Percentiles rank a stretch among this genome's conserved stretches.
phyloP scores from a whole-genome alignment of 2,888 invertebrate genomes.

The Diplolepis rosae region DNA sequence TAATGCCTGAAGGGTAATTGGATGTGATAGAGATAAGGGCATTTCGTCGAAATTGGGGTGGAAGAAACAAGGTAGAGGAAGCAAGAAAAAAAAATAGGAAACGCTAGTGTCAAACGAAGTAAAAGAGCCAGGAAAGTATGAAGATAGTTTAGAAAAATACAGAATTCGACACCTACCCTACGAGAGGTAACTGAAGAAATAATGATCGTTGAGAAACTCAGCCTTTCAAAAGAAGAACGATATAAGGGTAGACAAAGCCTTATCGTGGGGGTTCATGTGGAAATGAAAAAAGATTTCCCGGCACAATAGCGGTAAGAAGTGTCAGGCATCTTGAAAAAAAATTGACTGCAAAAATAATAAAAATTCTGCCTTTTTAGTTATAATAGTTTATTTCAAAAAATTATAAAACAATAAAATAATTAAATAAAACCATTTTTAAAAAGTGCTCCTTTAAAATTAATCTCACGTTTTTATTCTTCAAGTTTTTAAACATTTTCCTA shows the following conservation, averaged over 20 bases:
- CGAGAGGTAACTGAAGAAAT: not conserved
- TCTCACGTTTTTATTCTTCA: no score
- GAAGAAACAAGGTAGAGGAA: not conserved
- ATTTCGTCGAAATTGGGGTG: not conserved
- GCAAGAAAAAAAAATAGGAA: conserved; percentile 3
- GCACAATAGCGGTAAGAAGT: not conserved
- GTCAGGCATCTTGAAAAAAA: not conserved
- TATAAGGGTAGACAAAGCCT: conserved; percentile 27
- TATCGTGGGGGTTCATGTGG: not conserved
- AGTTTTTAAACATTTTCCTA: no score
- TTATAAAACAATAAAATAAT: no score
- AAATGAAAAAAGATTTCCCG: conserved; percentile 1
- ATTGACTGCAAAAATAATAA: not conserved
- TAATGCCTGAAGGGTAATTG: conserved; percentile 15
- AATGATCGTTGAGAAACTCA: conserved; percentile 20
- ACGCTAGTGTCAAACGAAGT: not conserved
- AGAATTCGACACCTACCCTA: conserved; percentile 4
- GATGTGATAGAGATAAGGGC: not conserved
- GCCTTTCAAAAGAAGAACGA: conserved; percentile 14
- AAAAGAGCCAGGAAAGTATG: conserved; percentile 9
- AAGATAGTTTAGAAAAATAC: conserved; percentile 19
- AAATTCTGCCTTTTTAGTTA: no score
- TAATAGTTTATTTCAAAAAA: no score
- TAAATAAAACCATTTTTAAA: no score
- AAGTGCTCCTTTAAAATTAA: no score